phyloP scores from a whole-genome alignment of 2,113 vertebrate species.

The Silurus asotus region DNA sequence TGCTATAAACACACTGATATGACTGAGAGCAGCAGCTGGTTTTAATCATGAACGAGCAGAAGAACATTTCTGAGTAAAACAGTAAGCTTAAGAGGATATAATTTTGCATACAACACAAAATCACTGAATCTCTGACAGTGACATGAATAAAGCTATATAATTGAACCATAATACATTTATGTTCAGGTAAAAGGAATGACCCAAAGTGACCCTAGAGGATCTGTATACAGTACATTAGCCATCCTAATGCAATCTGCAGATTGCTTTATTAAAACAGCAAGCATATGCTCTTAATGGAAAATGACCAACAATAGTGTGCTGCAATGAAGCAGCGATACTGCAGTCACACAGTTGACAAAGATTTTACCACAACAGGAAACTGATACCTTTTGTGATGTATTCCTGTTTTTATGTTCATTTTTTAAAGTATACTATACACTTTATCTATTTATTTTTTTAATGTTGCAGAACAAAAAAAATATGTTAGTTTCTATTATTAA shows the following conservation, averaged over 20 bases:
- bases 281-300: not conserved
- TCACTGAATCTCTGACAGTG: not conserved
- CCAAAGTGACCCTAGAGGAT: not conserved
- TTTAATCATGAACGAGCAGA: slow-evolving; percentile 7
- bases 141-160: not conserved
- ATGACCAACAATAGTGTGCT: not conserved
- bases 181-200: not conserved
- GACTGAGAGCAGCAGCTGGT: slow-evolving; percentile 23
- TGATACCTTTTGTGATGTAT: too few relatives aligned
- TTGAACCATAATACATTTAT: not conserved
- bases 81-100: not conserved
- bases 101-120: not conserved
- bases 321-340: not conserved
- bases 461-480: not conserved
- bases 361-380: not conserved
- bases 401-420: not conserved
- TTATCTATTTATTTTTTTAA: not conserved
- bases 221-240: not conserved
- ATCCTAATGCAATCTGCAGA: not conserved
- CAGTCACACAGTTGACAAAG: not conserved
- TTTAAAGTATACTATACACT: not conserved
- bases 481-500: not conserved
- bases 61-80: not conserved
- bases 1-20: slow-evolving; percentile 36
- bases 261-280: not conserved